phyloP scores from a whole-genome alignment of 2,113 vertebrate species.

The Zapornia atra region DNA sequence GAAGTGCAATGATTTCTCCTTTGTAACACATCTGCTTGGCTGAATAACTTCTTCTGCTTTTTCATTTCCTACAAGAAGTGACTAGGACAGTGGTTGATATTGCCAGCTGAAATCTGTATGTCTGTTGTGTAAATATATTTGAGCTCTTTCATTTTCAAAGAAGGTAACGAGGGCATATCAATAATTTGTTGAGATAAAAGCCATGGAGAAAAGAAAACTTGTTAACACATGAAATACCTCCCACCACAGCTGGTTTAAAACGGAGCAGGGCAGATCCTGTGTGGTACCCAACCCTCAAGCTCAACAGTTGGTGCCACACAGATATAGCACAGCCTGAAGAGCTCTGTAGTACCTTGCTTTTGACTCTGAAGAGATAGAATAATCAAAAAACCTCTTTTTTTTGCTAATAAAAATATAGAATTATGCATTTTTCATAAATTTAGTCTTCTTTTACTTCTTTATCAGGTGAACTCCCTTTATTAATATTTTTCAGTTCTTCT shows the following conservation, averaged over 20 bases:
- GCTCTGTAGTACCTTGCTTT: background rate
- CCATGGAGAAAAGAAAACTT: background rate
- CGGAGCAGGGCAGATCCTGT: background rate
- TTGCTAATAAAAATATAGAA: background rate
- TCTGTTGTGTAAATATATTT: background rate
- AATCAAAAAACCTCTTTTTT: background rate
- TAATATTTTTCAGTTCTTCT: background rate
- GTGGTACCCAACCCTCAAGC: background rate
- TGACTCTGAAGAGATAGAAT: background rate
- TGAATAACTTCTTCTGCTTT: background rate
- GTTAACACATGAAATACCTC: background rate
- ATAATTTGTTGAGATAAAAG: background rate
- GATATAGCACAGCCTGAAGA: background rate
- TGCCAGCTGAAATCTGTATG: background rate
- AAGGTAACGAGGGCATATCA: background rate
- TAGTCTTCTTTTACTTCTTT: background rate
- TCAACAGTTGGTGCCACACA: background rate
- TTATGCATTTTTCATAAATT: background rate
- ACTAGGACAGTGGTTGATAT: background rate
- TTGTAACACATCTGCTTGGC: background rate
- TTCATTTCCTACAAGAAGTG: background rate
- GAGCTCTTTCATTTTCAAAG: background rate
- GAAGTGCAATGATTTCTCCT: background rate
- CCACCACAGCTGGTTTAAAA: background rate
- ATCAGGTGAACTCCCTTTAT: background rate